A percentile compares a stretch with the other conserved stretches of the same genome.
These are phyloP conservation scores for Euleptes europaea DNA, from an alignment of 2,113 vertebrate genomes.

Conservation along the genomic window DNA sequence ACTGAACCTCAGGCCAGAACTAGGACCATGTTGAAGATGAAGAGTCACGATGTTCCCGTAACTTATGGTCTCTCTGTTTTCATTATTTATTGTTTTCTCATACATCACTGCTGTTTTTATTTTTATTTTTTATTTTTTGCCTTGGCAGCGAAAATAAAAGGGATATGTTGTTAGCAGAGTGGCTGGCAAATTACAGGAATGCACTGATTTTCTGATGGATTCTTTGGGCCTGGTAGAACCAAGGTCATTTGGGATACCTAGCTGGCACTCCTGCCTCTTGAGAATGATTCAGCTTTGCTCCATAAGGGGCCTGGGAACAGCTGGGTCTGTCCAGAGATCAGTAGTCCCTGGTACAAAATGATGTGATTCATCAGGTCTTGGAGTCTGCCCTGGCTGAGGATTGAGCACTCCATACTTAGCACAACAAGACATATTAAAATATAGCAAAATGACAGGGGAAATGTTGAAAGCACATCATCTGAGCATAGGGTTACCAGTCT, in stretches of 20 bases:
- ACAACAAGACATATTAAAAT: not conserved
- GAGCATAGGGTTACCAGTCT: not conserved
- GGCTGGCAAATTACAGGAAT: not conserved
- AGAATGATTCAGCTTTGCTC: not conserved
- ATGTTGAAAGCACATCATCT: not conserved
- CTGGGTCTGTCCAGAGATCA: not conserved
- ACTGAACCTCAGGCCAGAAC: not conserved
- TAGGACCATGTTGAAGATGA: conserved; percentile 1
- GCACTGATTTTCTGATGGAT: not conserved
- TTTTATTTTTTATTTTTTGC: conserved; percentile 31
- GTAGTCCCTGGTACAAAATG: not conserved
- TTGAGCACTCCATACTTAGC: not conserved
- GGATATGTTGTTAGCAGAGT: conserved; percentile 4
- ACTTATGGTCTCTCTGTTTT: not conserved
- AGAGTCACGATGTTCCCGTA: not conserved
- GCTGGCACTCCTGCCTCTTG: not conserved
- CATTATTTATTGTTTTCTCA: conserved; percentile 41
- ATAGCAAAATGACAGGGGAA: not conserved
- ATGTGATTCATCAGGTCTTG: not conserved
- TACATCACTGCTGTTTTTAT: conserved; percentile 11
- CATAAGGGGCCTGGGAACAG: not conserved
- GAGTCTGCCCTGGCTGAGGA: not conserved
- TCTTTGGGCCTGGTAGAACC: not conserved
- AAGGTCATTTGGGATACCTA: not conserved
- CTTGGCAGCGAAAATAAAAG: conserved; percentile 29